Evolutionary conservation across 2,113 vertebrate species (phyloP), one percentile per base, ranked within the genome.

Genomic region (Microcebus lehilahytsara): DNA sequence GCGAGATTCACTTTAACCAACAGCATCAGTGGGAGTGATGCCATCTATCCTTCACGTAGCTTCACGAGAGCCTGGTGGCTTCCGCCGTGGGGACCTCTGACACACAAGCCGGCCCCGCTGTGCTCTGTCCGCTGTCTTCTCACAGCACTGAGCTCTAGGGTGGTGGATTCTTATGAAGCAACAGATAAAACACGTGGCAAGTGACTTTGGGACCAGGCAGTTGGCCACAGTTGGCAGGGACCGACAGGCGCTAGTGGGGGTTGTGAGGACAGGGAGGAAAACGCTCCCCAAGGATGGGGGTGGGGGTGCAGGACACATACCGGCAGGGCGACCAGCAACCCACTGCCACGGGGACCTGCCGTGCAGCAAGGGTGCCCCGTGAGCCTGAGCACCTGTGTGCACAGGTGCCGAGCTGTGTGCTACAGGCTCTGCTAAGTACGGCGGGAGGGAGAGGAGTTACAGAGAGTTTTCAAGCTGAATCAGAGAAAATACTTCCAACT

Each of bases 341-440:
- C 10, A 12, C 37, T 19, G 34, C 46, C 69, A 9, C 0, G 0
- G 51, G 9, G 13, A 37, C 0, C 2, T 0, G 5, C 23, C 0
- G 14, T 37, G 22, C 0, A 8, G 56, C 49, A 32, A 1, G 32
- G 27, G 42, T 3, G 74, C 42, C 72, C 1, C 1, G 2, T 10
- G 75, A 46, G 6, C n/a, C n/a, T 0, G 49, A 1, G 6, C 42
- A 42, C 6, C 42, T 42, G 5, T 6, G 42, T 6, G 1, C 42
- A 42, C 42, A 42, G 5, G 42, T 6, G 42, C 42, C 6, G 42
- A 5, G 42, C 42, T 42, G 42, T 6, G 42, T 42, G 75, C 13
- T 5, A 2, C 20, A 23, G 42, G 30, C 20, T 53, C 62, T 20
- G 75, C 19, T 0, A 5, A 34, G 5, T 1, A 17, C 0, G 14